A percentile compares a stretch with the other conserved stretches of the same genome.
These are phyloP conservation scores for Grantiella picta DNA, from an alignment of 2,113 vertebrate genomes.

Conservation along the genomic window DNA sequence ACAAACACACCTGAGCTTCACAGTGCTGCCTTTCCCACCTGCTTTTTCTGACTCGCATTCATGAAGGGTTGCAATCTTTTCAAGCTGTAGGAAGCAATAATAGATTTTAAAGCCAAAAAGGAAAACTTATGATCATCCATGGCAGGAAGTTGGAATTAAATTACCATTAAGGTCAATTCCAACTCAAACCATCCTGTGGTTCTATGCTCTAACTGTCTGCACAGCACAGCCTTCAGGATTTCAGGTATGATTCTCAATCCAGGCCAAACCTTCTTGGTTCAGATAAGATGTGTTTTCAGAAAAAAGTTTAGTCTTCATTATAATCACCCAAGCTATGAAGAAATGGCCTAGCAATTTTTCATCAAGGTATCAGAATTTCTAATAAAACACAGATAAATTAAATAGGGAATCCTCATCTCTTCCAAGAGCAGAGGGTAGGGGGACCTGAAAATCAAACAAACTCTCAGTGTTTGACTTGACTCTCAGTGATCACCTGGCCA, in stretches of 20 bases:
- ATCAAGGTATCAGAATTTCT: not conserved
- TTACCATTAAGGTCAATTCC: not conserved
- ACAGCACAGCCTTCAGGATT: not conserved
- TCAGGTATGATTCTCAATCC: accelerated
- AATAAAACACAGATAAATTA: not conserved
- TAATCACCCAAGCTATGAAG: not conserved
- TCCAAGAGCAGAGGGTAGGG: not conserved
- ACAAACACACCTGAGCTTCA: not conserved
- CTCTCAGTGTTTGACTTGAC: too few relatives aligned
- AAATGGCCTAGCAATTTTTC: not conserved
- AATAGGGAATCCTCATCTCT: not conserved
- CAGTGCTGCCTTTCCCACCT: not conserved
- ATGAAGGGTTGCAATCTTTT: not conserved
- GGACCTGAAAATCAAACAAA: too few relatives aligned
- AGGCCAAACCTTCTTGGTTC: not conserved
- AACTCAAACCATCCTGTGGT: not conserved
- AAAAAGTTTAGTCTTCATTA: not conserved
- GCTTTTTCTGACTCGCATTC: not conserved
- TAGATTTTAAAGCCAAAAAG: not conserved
- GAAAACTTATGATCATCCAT: not conserved
- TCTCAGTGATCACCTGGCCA: not conserved
- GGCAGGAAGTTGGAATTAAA: not conserved
- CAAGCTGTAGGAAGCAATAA: not conserved
- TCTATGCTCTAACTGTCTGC: not conserved
- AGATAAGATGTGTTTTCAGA: not conserved